These are phyloP conservation scores for Pyrrhosoma nymphula DNA, from an alignment of 2,888 invertebrate species.

Conservation along the genomic window DNA sequence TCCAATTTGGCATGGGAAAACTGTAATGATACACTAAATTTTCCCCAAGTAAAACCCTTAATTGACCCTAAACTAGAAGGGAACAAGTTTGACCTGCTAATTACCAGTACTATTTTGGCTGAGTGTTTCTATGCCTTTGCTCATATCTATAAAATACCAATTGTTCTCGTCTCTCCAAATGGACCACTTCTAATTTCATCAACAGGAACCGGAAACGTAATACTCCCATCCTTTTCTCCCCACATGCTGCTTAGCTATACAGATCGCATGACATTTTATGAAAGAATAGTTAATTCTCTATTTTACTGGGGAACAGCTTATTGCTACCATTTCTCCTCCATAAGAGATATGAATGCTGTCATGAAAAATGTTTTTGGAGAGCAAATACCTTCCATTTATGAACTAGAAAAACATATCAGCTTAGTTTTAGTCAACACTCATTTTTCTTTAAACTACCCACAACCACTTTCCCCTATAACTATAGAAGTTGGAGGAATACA, in stretches of 20 bases:
- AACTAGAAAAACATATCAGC: conserved; percentile 78
- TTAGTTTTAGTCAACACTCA: conserved; percentile 78
- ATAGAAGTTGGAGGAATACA: conserved; percentile 78
- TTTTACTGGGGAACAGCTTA: neutral
- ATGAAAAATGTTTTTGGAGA: conserved; percentile 71
- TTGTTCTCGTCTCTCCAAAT: conserved; percentile 56
- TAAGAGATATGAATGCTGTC: conserved; percentile 68
- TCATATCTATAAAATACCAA: conserved; percentile 70
- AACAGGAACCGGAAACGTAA: neutral
- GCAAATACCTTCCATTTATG: conserved; percentile 74
- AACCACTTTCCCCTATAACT: conserved; percentile 77
- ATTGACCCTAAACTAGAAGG: neutral
- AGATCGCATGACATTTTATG: conserved; percentile 73
- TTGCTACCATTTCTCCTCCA: neutral
- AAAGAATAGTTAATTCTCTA: conserved; percentile 73
- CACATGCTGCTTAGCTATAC: conserved; percentile 71
- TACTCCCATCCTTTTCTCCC: conserved; percentile 67
- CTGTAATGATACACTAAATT: neutral
- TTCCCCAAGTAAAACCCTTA: neutral
- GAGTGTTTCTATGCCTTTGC: conserved; percentile 70
- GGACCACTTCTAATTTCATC: neutral
- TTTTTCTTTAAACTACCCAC: conserved; percentile 73
- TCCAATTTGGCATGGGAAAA: neutral
- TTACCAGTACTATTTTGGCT: conserved; percentile 69
- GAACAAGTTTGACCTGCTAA: conserved; percentile 70